phyloP scores from a whole-genome alignment of 2,113 vertebrate genomes.

The Trochalopteron elliotii region DNA sequence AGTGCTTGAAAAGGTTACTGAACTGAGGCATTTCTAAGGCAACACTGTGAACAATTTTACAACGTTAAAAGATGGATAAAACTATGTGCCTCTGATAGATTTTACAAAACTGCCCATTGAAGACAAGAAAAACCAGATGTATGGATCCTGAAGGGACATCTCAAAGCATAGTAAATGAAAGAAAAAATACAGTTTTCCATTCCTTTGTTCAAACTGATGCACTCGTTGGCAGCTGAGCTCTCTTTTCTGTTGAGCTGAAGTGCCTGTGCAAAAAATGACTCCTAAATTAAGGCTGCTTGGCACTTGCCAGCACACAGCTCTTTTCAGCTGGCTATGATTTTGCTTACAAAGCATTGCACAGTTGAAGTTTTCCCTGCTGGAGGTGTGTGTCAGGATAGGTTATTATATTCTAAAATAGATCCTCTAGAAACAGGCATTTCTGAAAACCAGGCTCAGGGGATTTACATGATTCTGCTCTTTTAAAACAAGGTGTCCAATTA shows the following conservation, averaged over 20 bases:
- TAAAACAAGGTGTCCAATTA: neutral
- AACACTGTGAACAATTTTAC: neutral
- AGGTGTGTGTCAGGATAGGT: neutral
- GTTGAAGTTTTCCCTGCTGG: neutral
- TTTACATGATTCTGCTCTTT: neutral
- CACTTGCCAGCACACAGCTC: neutral
- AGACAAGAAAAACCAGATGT: neutral
- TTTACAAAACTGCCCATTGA: neutral
- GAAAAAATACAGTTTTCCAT: neutral
- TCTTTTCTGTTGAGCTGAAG: neutral
- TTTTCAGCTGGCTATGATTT: neutral
- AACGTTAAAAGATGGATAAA: neutral
- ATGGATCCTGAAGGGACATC: neutral
- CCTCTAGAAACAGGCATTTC: neutral
- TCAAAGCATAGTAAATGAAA: neutral
- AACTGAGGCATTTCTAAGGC: neutral
- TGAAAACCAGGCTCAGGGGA: neutral
- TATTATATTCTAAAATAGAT: neutral
- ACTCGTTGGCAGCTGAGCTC: neutral
- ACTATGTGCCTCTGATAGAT: neutral
- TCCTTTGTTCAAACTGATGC: neutral
- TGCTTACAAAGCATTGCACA: neutral
- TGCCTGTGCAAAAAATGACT: neutral
- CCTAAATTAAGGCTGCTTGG: neutral
- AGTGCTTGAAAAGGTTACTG: neutral